These are phyloP conservation scores for Parotia lawesii DNA, from an alignment of 2,113 vertebrate species.

Conservation along the genomic window DNA sequence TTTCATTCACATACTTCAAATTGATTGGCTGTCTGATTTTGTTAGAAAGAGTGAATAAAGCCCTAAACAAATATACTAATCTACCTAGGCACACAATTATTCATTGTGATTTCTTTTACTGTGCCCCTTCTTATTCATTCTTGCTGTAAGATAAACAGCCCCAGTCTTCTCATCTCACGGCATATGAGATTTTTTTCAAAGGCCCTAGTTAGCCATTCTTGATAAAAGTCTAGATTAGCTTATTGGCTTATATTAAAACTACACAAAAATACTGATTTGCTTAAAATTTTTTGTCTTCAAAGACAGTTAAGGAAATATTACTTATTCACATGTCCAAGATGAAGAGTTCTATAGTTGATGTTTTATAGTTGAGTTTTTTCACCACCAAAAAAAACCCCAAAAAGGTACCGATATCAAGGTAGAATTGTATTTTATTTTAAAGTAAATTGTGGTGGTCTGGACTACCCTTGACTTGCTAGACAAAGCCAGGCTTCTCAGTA, in stretches of 20 bases:
- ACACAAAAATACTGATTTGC: not conserved
- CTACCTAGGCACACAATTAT: not conserved
- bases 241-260: not conserved
- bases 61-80: not conserved
- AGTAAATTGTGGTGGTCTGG: not conserved
- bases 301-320: not conserved
- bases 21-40: not conserved
- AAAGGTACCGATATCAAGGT: not conserved
- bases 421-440: not conserved
- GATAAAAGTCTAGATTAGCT: not conserved
- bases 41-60: not conserved
- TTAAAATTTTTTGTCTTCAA: not conserved
- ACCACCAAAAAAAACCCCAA: accelerated
- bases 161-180: not conserved
- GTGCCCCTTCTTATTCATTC: not conserved
- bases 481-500: not conserved
- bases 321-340: not conserved
- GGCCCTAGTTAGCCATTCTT: not conserved
- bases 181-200: not conserved
- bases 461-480: not conserved
- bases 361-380: not conserved
- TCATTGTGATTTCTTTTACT: not conserved
- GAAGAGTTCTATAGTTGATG: not conserved
- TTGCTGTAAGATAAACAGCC: not conserved
- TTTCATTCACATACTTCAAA: not conserved